These are phyloP conservation scores for Notechis scutatus DNA, from an alignment of 2,113 vertebrate genomes.

Conservation along the genomic window DNA sequence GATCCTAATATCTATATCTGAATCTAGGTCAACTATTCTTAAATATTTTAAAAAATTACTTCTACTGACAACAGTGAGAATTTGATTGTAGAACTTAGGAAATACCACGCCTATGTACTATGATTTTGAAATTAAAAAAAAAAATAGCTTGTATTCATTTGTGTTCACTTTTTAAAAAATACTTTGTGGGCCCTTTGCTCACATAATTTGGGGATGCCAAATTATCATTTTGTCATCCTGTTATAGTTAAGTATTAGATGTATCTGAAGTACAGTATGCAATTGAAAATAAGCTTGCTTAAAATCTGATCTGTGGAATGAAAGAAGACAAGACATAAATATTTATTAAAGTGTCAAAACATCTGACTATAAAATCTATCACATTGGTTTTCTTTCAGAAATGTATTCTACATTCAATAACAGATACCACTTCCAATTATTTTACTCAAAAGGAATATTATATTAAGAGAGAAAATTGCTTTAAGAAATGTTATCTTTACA, in stretches of 20 bases:
- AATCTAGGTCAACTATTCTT: neutral
- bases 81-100: neutral
- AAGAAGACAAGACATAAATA: neutral
- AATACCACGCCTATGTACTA: neutral
- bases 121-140: neutral
- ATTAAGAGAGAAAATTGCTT: neutral
- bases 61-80: neutral
- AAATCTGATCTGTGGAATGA: neutral
- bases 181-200: neutral
- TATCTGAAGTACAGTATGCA: neutral
- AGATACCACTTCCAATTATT: neutral
- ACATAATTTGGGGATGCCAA: neutral
- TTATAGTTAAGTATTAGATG: neutral
- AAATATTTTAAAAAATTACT: neutral
- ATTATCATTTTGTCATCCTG: neutral
- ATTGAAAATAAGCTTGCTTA: neutral
- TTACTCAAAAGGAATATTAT: neutral
- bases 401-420: neutral
- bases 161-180: neutral
- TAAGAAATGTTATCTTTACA: neutral
- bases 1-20: neutral
- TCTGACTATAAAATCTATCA: slow-evolving; percentile 1
- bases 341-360: neutral
- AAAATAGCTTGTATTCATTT: neutral
- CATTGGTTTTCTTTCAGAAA: slow-evolving; percentile 1